phyloP scores from a whole-genome alignment of 53 echinoderm and acorn worm genomes.

The Paelopatides confundens region DNA sequence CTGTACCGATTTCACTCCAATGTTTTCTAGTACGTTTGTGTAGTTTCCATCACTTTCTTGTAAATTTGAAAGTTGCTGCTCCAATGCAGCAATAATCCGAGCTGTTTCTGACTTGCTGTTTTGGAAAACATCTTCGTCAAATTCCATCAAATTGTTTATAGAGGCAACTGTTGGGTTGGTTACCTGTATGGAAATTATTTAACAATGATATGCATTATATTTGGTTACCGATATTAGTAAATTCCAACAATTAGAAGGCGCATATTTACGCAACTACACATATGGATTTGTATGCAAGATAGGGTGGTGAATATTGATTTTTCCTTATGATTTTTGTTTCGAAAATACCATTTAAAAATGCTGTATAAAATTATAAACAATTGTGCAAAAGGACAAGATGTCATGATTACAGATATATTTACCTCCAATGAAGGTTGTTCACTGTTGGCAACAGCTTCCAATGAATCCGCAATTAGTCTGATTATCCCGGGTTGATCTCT shows the following conservation, averaged over 20 bases:
- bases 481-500: background rate
- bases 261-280: too few species aligned
- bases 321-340: too few species aligned
- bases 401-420: background rate
- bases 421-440: background rate
- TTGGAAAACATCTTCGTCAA: background rate
- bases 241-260: too few species aligned
- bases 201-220: background rate
- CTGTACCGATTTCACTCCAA: background rate
- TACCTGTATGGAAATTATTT: background rate
- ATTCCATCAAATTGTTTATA: slow-evolving; percentile 1
- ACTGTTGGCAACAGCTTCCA: background rate
- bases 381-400: background rate
- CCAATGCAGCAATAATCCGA: background rate
- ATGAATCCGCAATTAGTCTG: background rate
- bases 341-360: background rate
- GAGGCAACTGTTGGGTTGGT: background rate
- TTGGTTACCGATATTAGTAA: too few species aligned
- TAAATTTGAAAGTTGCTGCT: background rate
- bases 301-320: too few species aligned
- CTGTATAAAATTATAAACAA: background rate
- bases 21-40: background rate
- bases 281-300: too few species aligned
- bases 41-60: background rate
- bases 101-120: background rate